Percentiles rank a stretch among this genome's conserved stretches.
Evolutionary conservation across 2,113 vertebrate species (phyloP).

Genomic region (Maccullochella peelii): DNA sequence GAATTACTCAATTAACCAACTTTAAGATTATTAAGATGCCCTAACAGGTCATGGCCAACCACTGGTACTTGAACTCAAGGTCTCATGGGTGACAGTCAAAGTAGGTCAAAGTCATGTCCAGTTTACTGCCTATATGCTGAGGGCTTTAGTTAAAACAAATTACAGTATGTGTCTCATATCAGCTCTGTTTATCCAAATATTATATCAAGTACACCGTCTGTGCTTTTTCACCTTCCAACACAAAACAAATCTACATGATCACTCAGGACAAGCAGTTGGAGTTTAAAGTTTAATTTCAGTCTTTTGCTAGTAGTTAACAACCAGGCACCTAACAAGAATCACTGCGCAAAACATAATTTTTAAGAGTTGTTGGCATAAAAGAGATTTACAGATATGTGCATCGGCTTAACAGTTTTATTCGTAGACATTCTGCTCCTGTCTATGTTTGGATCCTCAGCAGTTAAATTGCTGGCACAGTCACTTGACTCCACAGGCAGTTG

Average conservation of each 20-base stretch:
- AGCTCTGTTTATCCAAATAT: neutral
- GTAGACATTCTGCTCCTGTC: constrained; percentile 51
- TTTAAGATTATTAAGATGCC: constrained; percentile 11
- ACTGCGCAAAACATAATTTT: constrained; percentile 1
- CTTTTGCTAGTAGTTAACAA: constrained; percentile 1
- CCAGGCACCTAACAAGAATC: neutral
- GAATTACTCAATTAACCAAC: constrained; percentile 4
- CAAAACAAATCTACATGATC: neutral
- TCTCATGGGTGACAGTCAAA: neutral
- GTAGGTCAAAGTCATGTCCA: constrained; percentile 20
- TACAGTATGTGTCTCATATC: neutral
- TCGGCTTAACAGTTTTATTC: constrained; percentile 26
- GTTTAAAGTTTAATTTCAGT: neutral
- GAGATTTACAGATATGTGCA: constrained; percentile 38
- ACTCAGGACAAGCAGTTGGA: neutral
- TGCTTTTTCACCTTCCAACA: neutral
- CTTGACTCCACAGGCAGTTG: constrained; percentile 62
- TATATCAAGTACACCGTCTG: neutral
- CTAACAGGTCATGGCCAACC: neutral
- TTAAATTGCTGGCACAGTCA: constrained; percentile 64
- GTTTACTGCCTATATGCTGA: neutral
- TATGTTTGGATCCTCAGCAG: constrained; percentile 70
- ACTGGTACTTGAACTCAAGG: neutral
- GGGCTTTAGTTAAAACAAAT: neutral
- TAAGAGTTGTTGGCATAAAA: constrained; percentile 10